These are phyloP conservation scores for Timema cristinae DNA, from an alignment of 2,888 invertebrate species.

Conservation along the genomic window DNA sequence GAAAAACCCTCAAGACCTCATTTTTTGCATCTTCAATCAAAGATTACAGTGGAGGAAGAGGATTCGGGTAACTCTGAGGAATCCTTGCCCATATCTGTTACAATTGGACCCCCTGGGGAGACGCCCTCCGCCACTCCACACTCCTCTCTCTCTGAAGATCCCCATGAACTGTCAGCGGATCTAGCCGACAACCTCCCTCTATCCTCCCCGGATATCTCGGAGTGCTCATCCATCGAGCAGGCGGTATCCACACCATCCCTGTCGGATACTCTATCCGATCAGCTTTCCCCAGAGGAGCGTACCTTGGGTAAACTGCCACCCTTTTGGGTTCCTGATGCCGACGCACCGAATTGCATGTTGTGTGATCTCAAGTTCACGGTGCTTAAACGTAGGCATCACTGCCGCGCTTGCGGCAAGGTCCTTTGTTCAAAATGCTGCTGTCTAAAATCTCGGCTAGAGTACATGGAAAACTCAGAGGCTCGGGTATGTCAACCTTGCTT, in stretches of 20 bases:
- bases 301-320: constrained; percentile 70
- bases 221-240: constrained; percentile 23
- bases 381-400: constrained; percentile 74
- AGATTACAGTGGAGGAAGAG: constrained; percentile 21
- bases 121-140: constrained; percentile 13
- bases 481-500: constrained; percentile 73
- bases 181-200: constrained; percentile 12
- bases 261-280: constrained; percentile 12
- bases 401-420: constrained; percentile 80
- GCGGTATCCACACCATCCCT: constrained; percentile 13
- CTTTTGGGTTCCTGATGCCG: constrained; percentile 82
- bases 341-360: constrained; percentile 76
- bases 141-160: background rate
- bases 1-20: constrained; percentile 39
- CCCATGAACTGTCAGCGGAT: background rate
- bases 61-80: constrained; percentile 11
- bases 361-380: constrained; percentile 78
- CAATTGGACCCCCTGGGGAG: constrained; percentile 21
- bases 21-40: constrained; percentile 41
- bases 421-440: constrained; percentile 75
- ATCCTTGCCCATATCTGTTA: background rate
- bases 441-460: constrained; percentile 64
- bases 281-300: constrained; percentile 35
- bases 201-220: constrained; percentile 23
- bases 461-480: constrained; percentile 69